A percentile compares a stretch with the other conserved stretches of the same genome.
Conservation (phyloP, 1,140 invertebrate species). For the Ostrea edulis region DNA sequence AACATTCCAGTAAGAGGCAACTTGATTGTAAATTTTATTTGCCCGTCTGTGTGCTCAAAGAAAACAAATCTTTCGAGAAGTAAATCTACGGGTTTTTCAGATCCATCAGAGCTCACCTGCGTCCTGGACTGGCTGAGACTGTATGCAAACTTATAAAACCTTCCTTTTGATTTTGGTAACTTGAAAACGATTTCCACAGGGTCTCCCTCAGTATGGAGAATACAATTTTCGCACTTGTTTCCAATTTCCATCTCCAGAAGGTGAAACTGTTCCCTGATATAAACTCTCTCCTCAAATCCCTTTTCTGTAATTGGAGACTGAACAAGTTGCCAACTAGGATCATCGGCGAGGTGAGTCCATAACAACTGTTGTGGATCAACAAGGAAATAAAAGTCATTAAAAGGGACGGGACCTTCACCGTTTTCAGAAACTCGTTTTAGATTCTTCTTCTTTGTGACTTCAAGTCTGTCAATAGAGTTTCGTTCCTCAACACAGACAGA, state of each 20-base stretch:
- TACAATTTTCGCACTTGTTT: slow-evolving; percentile 7
- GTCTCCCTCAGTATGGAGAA: slow-evolving; percentile 37
- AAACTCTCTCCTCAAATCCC: slow-evolving; percentile 43
- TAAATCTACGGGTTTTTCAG: slow-evolving; percentile 47
- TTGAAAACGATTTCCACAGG: slow-evolving; percentile 37
- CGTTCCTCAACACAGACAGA: slow-evolving; percentile 37
- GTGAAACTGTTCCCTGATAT: slow-evolving; percentile 51
- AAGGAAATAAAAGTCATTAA: slow-evolving; percentile 54
- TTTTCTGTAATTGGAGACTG: slow-evolving; percentile 19
- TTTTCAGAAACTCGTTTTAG: slow-evolving; percentile 34
- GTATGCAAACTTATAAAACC: slow-evolving; percentile 49
- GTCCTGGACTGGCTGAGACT: slow-evolving; percentile 47
- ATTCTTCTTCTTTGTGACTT: slow-evolving; percentile 6
- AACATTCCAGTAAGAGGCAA: slow-evolving; percentile 52
- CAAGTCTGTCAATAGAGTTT: background rate
- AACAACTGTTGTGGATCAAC: slow-evolving; percentile 49
- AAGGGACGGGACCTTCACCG: slow-evolving; percentile 25
- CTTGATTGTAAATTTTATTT: slow-evolving; percentile 40
- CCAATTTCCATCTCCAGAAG: slow-evolving; percentile 43
- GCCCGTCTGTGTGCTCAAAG: slow-evolving; percentile 45
- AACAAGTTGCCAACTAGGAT: slow-evolving; percentile 48
- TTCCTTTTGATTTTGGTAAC: slow-evolving; percentile 34
- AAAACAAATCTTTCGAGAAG: slow-evolving; percentile 53
- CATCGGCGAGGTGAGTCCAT: slow-evolving; percentile 52
- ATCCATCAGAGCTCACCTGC: slow-evolving; percentile 47